Percentiles rank a stretch among this genome's conserved stretches.
Conservation (phyloP, 2,113 vertebrate genomes). For the Choloepus hoffmanni region DNA sequence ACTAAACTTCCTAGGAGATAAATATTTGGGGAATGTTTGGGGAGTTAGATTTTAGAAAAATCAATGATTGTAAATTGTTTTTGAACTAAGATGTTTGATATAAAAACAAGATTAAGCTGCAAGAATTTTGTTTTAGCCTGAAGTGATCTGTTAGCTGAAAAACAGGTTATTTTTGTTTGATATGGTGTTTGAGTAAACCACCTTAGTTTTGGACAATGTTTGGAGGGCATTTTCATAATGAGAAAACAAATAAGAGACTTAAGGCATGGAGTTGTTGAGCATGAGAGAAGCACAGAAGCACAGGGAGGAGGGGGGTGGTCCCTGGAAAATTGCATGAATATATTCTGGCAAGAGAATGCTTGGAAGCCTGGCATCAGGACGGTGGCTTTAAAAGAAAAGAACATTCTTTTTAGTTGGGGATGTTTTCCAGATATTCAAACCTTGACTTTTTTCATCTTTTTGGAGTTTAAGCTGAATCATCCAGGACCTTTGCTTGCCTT, state of each 20-base stretch:
- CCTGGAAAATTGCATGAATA: neutral
- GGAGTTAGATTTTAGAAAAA: slow-evolving; percentile 67
- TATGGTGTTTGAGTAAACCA: neutral
- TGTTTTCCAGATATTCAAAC: neutral
- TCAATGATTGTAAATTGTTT: slow-evolving; percentile 21
- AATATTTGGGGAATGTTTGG: neutral
- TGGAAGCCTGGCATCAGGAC: neutral
- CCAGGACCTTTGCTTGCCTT: neutral
- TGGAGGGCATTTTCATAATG: slow-evolving; percentile 42
- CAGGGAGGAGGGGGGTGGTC: no score
- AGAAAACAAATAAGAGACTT: slow-evolving; percentile 63
- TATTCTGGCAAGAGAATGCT: neutral
- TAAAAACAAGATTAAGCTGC: slow-evolving; percentile 55
- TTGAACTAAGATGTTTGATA: slow-evolving; percentile 60
- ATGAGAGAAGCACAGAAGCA: neutral
- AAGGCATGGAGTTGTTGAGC: neutral
- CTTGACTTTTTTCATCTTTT: neutral
- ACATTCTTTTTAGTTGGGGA: neutral
- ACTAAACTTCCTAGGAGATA: neutral
- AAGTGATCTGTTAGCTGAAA: slow-evolving; percentile 30
- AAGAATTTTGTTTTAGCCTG: slow-evolving; percentile 25
- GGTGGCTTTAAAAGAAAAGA: neutral
- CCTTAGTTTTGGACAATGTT: neutral
- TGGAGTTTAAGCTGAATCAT: neutral
- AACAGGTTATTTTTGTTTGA: slow-evolving; percentile 34